Evolutionary conservation across 2,888 invertebrate species (phyloP), one percentile per base, ranked within the genome.

Genomic region (Eurois occulta): DNA sequence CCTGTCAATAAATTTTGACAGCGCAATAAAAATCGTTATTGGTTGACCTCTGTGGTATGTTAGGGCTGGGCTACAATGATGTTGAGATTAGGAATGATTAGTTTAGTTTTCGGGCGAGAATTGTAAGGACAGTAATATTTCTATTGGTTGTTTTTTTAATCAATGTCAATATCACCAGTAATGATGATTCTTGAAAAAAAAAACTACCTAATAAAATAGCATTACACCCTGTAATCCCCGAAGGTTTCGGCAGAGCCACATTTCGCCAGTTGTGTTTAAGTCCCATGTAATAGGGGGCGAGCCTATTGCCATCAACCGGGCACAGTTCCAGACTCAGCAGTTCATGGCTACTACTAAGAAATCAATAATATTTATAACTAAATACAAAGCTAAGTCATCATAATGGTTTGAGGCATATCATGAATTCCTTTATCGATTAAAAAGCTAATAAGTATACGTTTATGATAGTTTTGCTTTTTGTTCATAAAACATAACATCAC

Each of bases 1-100:
- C 75, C 78, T 78, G 84, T 86, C 90, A 79, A 91, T 93, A 89
- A 91, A 92, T 87, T 89, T 90, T 89, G 91, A 91, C 91, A 88
- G 87, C 72, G 75, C 84, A 84, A 90, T 91, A 89, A 91, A 89
- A 87, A 80, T 86, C 41, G 78, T 73, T 84, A 88, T 89, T 86
- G 86, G 88, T 89, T 86, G 65, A 78, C 78, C 79, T 84, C 76
- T 75, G 16, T 71, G 69, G 75, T 68, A 81, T 81, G 82, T 87
- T 85, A 87, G 83, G 87, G 81, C 70, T 81, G 58, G 85, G 72
- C 18, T 73, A 88, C 81, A 85, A 81, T 68, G 71, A 41, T 62
- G 65, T 72, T 41, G 0, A 18, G 8, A 58, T 65, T 62, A 70
- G 48, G 41, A 70, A 41, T 65, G 3, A 18, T 64, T 52, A 13